phyloP scores from a whole-genome alignment of 1,140 invertebrate genomes.

The Tetraneura akinire region DNA sequence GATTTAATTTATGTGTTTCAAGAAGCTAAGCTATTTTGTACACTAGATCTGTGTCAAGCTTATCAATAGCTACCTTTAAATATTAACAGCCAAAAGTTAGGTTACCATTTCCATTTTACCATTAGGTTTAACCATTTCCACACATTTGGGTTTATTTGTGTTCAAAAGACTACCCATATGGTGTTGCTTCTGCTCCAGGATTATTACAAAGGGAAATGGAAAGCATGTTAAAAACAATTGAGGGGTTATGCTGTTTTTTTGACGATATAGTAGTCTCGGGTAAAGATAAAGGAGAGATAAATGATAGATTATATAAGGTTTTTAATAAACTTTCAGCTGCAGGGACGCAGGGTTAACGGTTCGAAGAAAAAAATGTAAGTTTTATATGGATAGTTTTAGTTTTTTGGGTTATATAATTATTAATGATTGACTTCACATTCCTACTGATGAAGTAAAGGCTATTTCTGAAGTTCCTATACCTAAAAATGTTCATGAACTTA shows the following conservation, averaged over 20 bases:
- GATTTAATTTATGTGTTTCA: slow-evolving; percentile 53
- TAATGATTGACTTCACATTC: slow-evolving; percentile 27
- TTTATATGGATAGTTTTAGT: slow-evolving; percentile 8
- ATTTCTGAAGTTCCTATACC: slow-evolving; percentile 50
- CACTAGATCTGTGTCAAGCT: too few relatives aligned
- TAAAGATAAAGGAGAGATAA: neutral
- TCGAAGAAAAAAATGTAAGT: slow-evolving; percentile 27
- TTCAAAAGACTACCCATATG: slow-evolving; percentile 56
- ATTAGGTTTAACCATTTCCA: slow-evolving; percentile 57
- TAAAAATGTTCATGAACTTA: neutral
- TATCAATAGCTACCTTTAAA: slow-evolving; percentile 56
- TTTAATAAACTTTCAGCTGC: slow-evolving; percentile 19
- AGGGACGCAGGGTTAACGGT: slow-evolving; percentile 1
- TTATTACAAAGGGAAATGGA: slow-evolving; percentile 57
- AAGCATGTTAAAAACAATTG: neutral
- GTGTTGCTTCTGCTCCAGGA: slow-evolving; percentile 55
- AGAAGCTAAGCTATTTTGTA: slow-evolving; percentile 55
- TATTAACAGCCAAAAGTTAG: slow-evolving; percentile 55
- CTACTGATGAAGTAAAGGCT: slow-evolving; percentile 56
- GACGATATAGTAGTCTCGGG: slow-evolving; percentile 51
- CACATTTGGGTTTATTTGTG: slow-evolving; percentile 55
- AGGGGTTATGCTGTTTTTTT: slow-evolving; percentile 33
- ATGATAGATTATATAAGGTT: neutral
- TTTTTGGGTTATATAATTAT: slow-evolving; percentile 31
- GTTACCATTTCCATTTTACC: too few relatives aligned